Base-by-base conservation (phyloP, 2,888 invertebrate genomes). In the Rhopalosiphum nymphaeae region DNA sequence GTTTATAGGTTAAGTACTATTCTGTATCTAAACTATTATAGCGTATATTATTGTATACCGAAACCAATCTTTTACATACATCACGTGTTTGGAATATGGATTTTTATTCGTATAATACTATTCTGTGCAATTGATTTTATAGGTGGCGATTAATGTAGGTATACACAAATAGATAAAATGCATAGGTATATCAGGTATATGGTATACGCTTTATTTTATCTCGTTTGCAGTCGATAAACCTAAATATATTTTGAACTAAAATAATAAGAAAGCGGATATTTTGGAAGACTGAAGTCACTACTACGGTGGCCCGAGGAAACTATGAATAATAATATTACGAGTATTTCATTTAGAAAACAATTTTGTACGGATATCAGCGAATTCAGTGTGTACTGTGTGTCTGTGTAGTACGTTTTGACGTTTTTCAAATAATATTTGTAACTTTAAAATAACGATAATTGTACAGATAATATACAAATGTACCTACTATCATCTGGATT, bases 1-100 rank as follows among this genome's bases (percentile, higher is more conserved):
- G 53, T 89, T 53, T 87, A 87, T 87, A 53, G 87, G 36, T 87
- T 87, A 53, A 53, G 16, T 87, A 36, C 87, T 87, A 2, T n/a
- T 87, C 16, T 49, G 56, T 53, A 13, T 49, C 36, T 56, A 36
- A 13, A 46, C 44, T 46, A 7, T n/a, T n/a, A 36, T 21, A 26
- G 53, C n/a, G 42, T 89, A 42, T 89, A 89, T 53, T 87, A n/a
- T 49, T 49, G n/a, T 87, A 86, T 29, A 29, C 46, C 57, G 26
- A 67, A 36, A n/a, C n/a, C 16, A 1, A n/a, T n/a, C 13, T 67
- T 16, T 67, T 67, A n/a, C 21, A 16, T 67, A 7, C 4, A 67
- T 67, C 16, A 2, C n/a, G 7, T 21, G 67, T 67, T 67, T 16
- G 5, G n/a, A 36, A 36, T 36, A n/a, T 36, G n/a, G 16, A 21